Base-by-base conservation (phyloP, 2,113 vertebrate species). In the Falcunculus frontatus region DNA sequence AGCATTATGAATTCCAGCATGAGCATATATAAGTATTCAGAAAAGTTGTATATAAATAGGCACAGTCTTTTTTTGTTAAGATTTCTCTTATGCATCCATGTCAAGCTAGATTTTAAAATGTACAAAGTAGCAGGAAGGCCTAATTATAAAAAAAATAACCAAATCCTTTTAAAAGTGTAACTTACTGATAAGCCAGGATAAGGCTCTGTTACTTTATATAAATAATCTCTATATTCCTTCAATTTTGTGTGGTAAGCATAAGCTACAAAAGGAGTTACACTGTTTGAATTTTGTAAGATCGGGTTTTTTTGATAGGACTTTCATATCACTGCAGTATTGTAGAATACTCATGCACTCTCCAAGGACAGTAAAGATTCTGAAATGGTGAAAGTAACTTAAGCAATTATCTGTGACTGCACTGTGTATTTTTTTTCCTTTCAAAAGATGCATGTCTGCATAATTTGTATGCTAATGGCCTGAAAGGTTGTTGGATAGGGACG, bases 171-270 rank as follows among this genome's bases (percentile, higher is more conserved):
- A 47, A 80, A 47, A 50, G 50, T 80, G 11, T 70, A 22, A 78
- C 52, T 91, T 79, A 75, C 19, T 89, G 39, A 72, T 84, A 75
- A 19, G 7, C 21, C 7, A 4, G 68, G 27, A 25, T 82, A 60
- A 57, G 22, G 27, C 22, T 76, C 16, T 83, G 14, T 50, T 86
- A 42, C 20, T 84, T 89, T 26, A 17, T 30, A 5, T 57, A 42
- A 53, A 42, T 84, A 19, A 44, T 57, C 5, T 79, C 46, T 47
- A 0, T 42, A 52, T 30, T 35, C 33, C 10, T 85, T 89, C 21
- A 3, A 27, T 82, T 82, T 72, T 26, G 4, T 44, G 30, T 7
- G 4, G 15, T 44, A 72, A 70, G 10, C 0, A 0, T 52, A 56
- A 70, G 4, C 52, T 49, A 32, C 13, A 39, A 64, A 84, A 82